phyloP scores from a whole-genome alignment of 2,888 invertebrate species.

The Amblyteles armatorius region DNA sequence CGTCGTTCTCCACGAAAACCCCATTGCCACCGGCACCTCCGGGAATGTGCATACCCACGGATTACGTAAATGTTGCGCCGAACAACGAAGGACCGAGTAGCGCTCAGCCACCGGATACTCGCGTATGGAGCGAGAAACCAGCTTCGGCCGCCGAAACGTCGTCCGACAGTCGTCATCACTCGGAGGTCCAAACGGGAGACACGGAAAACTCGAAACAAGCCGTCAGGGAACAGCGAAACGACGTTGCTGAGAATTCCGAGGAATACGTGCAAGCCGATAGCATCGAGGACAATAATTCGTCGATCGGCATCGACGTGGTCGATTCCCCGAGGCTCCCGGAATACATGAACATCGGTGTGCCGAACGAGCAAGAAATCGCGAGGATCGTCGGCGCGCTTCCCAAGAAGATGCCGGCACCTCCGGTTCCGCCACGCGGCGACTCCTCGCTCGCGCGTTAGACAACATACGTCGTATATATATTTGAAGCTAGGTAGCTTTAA shows the following conservation, averaged over 20 bases:
- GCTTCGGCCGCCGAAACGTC: slow-evolving; percentile 25
- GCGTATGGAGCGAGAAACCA: slow-evolving; percentile 42
- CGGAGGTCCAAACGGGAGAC: slow-evolving; percentile 51
- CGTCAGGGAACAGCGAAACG: slow-evolving; percentile 3
- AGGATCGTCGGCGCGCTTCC: slow-evolving; percentile 70
- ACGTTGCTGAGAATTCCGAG: slow-evolving; percentile 58
- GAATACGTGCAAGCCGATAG: slow-evolving; percentile 70
- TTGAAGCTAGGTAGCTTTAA: not conserved
- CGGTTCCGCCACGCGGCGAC: slow-evolving; percentile 80
- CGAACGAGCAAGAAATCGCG: slow-evolving; percentile 68
- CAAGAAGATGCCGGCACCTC: slow-evolving; percentile 79
- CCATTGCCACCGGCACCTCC: slow-evolving; percentile 73
- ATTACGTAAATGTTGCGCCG: slow-evolving; percentile 76
- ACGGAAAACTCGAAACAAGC: slow-evolving; percentile 30
- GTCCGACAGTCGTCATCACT: slow-evolving; percentile 42
- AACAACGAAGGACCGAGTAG: slow-evolving; percentile 41
- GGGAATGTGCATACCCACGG: slow-evolving; percentile 79
- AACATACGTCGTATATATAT: not conserved
- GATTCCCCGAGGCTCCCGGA: slow-evolving; percentile 77
- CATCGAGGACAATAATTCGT: slow-evolving; percentile 58
- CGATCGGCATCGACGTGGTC: slow-evolving; percentile 66
- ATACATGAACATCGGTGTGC: slow-evolving; percentile 78
- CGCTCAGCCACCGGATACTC: slow-evolving; percentile 52
- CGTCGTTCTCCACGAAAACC: slow-evolving; percentile 63
- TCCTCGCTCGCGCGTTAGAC: slow-evolving; percentile 59